A percentile compares a stretch with the other conserved stretches of the same genome.
Conservation (phyloP, 2,113 vertebrate species). For the Solea solea region DNA sequence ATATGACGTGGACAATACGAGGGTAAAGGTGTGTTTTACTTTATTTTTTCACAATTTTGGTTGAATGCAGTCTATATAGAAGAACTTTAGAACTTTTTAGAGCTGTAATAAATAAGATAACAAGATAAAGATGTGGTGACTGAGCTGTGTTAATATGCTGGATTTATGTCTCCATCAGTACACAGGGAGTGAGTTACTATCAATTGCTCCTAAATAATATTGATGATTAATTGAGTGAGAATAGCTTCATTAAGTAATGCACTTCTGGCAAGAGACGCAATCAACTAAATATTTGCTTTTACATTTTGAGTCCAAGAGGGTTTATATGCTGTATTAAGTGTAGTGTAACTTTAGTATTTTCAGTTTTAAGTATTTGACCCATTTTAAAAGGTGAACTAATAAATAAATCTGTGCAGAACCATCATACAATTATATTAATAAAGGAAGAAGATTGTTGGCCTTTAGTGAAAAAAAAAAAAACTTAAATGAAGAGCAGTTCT, state of each 20-base stretch:
- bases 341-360: not conserved
- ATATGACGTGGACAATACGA: too few relatives aligned
- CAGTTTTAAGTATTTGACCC: not conserved
- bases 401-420: too few relatives aligned
- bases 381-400: not conserved
- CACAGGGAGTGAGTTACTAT: not conserved
- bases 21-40: too few relatives aligned
- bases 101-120: too few relatives aligned
- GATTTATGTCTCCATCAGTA: conserved; percentile 24
- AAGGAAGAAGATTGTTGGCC: too few relatives aligned
- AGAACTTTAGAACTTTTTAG: too few relatives aligned
- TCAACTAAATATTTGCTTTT: conserved; percentile 2
- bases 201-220: conserved; percentile 16
- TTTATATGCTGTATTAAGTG: not conserved
- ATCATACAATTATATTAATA: too few relatives aligned
- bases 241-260: conserved; percentile 9
- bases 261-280: conserved; percentile 1
- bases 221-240: conserved; percentile 40
- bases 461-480: conserved; percentile 7
- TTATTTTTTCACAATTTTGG: too few relatives aligned
- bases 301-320: not conserved
- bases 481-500: conserved; percentile 12
- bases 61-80: too few relatives aligned
- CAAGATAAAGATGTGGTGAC: not conserved
- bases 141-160: not conserved